Conservation (phyloP, 2,113 vertebrate genomes). For the Rhipidura dahli region DNA sequence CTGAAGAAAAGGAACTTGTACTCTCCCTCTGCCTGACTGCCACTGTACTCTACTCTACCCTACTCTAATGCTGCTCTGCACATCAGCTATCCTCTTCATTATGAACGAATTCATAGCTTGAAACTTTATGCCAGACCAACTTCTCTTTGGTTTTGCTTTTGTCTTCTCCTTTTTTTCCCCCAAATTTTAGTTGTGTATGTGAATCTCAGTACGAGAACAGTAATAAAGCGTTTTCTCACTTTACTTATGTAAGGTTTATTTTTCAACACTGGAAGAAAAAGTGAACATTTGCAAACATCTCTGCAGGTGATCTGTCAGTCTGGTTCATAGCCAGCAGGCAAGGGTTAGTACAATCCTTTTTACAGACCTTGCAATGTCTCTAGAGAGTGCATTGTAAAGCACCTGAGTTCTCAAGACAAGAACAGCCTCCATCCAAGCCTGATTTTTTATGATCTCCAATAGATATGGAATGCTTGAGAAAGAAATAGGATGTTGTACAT, state of each 20-base stretch:
- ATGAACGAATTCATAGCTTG: neutral
- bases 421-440: neutral
- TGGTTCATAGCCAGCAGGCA: neutral
- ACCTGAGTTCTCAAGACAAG: neutral
- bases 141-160: neutral
- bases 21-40: neutral
- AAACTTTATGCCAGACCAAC: neutral
- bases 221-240: neutral
- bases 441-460: neutral
- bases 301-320: neutral
- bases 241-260: neutral
- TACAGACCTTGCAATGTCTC: neutral
- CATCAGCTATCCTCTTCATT: neutral
- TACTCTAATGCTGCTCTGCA: neutral
- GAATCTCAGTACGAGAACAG: neutral
- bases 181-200: neutral
- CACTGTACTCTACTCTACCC: neutral
- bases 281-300: neutral
- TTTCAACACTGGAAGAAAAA: neutral
- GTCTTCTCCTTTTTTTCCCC: fast-evolving
- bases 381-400: neutral
- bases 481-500: neutral
- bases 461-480: neutral
- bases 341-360: neutral
- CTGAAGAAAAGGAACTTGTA: neutral